Evolutionary conservation across 2,113 vertebrate species (phyloP), one percentile per base, ranked within the genome.

Genomic region (Anhinga rufa): DNA sequence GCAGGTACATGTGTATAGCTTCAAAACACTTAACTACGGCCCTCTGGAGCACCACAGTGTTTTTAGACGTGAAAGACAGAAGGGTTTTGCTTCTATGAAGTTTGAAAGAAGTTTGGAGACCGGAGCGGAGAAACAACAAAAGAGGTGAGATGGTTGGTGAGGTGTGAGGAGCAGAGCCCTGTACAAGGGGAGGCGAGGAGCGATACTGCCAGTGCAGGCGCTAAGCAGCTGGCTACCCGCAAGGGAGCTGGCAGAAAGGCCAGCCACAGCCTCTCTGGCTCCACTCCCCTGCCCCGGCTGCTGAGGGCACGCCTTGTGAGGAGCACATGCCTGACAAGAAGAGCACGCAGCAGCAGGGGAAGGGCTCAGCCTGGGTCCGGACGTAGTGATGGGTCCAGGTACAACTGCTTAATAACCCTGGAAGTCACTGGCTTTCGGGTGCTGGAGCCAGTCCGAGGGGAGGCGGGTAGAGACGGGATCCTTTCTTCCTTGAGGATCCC

Each of bases 61-160:
- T 24, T 25, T 64, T 52, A 46, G 54, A 80, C 40, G n/a, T 2
- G 5, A 61, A 48, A 48, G 32, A 28, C 25, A 78, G 20, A 62
- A 88, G 46, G 2, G 7, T 3, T 75, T 89, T 36, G 8, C 32
- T 81, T 92, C 55, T 75, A 7, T 20, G 36, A 86, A 42, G 36
- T 78, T 74, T 66, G 46, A 81, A 82, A 86, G 25, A 46, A 34
- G 12, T 66, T 31, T 81, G 44, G 65, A 88, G 31, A 80, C 9
- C 14, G 34, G 31, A 92, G 25, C 17, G 24, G n/a, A 82, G 81
- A 82, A 86, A 42, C 29, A 9, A 38, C 51, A 49, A 44, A 57
- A 60, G 24, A 70, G 3, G 7, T 49, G 48, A 58, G 68, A 12
- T 29, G 9, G 1, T 0, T 13, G 40, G 26, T 2, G 1, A 29